Base-by-base conservation (phyloP, 2,113 vertebrate species). In the Sceloporus undulatus region DNA sequence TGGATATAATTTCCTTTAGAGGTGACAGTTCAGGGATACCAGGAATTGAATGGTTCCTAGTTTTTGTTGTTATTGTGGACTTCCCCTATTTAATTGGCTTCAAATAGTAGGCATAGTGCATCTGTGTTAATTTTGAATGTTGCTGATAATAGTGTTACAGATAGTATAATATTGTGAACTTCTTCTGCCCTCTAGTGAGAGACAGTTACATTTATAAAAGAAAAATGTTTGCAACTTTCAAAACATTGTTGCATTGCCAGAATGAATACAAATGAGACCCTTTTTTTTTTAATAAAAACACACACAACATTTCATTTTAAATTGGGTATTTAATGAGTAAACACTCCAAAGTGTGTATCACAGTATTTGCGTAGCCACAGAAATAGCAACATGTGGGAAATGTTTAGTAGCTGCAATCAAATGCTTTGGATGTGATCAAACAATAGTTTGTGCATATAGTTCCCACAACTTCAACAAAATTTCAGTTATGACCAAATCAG, bases 181-280 rank as follows among this genome's bases (percentile, higher is more conserved):
- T 52, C 88, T 80, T 70, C 42, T 80, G 70, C 76, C 48, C 88
- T 21, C 90, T 73, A 83, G 89, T 13, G 54, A 59, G 7, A 0
- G 5, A 0, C 82, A 42, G 38, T 75, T 74, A 38, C 65, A 14
- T 71, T 76, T 87, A 83, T 56, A 40, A 56, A 54, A 7, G 34
- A 54, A 74, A 48, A 27, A 70, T 34, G 27, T 29, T 62, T 75
- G 3, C 54, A n/a, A 21, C 65, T 40, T n/a, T 71, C 56, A 16
- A 79, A 80, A 56, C 8, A 3, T 71, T 86, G 52, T 78, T 79
- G 29, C n/a, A 16, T 10, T 71, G 16, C 13, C n/a, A 71, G n/a
- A 68, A 71, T 27, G 68, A 42, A 38, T 9, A 10, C 54, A 62
- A 8, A 5, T 3, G 7, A 52, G 9, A 18, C 40, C n/a, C 23